Conservation (phyloP, 2,888 invertebrate species). For the Pterobdella sp. region DNA sequence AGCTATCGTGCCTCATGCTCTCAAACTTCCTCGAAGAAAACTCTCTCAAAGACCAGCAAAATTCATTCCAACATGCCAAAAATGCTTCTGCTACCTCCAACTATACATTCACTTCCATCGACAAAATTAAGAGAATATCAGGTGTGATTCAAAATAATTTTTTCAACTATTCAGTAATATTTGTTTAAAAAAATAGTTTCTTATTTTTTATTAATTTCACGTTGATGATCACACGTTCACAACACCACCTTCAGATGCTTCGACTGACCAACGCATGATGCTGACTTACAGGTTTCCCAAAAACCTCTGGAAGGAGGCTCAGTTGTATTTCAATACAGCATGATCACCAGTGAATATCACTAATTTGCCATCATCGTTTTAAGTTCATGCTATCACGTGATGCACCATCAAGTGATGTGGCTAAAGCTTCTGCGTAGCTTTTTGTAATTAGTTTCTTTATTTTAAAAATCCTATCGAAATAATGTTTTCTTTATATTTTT, state of each 20-base stretch:
- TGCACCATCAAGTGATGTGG: neutral
- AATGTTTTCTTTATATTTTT: too few species aligned
- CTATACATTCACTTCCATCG: neutral
- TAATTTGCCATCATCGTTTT: neutral
- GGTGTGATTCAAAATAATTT: neutral
- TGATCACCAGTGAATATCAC: neutral
- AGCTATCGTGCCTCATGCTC: conserved; percentile 54
- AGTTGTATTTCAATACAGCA: conserved; percentile 16
- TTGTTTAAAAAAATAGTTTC: neutral
- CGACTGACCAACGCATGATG: conserved; percentile 20
- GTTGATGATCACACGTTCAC: neutral
- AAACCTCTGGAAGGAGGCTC: conserved; percentile 23
- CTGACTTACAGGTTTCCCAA: conserved; percentile 22
- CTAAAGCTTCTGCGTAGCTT: neutral
- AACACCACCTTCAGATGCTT: neutral
- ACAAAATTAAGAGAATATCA: conserved; percentile 16
- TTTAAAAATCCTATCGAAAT: neutral
- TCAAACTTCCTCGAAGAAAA: conserved; percentile 51
- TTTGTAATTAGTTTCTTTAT: neutral
- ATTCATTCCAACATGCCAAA: neutral
- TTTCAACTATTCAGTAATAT: neutral
- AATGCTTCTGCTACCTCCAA: neutral
- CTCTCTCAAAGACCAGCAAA: conserved; percentile 19
- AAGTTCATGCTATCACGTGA: neutral
- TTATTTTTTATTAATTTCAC: neutral